Percentiles rank a stretch among this genome's conserved stretches.
Evolutionary conservation across 2,888 invertebrate species (phyloP).

Genomic region (Carterocephalus palaemon): DNA sequence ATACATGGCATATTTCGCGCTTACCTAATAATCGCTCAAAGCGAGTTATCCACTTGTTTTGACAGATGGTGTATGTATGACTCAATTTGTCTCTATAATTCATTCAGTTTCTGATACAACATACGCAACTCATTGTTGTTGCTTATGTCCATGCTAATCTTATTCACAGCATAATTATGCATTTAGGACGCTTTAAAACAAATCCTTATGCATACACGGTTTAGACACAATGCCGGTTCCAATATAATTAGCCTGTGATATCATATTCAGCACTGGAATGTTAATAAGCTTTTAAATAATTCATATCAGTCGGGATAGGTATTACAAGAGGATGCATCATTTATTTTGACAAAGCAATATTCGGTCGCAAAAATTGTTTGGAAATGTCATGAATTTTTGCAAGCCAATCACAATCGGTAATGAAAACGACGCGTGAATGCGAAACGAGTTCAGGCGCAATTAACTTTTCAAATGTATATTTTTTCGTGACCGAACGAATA

Average conservation of each 20-base stretch:
- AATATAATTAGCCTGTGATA: constrained; percentile 36
- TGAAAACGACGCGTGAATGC: constrained; percentile 25
- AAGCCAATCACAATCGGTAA: constrained; percentile 26
- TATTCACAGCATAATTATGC: constrained; percentile 48
- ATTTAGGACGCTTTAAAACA: constrained; percentile 55
- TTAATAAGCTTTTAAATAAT: constrained; percentile 22
- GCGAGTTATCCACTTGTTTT: constrained; percentile 39
- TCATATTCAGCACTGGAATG: constrained; percentile 18
- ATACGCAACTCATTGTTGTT: constrained; percentile 48
- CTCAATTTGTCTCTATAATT: constrained; percentile 26
- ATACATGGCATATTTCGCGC: too few species aligned
- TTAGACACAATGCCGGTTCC: constrained; percentile 40
- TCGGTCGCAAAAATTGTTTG: constrained; percentile 22
- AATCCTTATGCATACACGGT: constrained; percentile 56
- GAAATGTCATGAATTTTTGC: constrained; percentile 26
- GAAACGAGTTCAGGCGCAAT: constrained; percentile 23
- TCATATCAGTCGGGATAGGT: constrained; percentile 6
- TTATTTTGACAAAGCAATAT: constrained; percentile 21
- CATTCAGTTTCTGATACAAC: constrained; percentile 31
- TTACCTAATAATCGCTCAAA: constrained; percentile 12
- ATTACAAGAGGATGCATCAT: constrained; percentile 18
- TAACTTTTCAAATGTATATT: constrained; percentile 25
- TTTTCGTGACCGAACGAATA: constrained; percentile 13
- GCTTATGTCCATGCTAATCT: constrained; percentile 50
- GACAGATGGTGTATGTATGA: constrained; percentile 24